phyloP scores from a whole-genome alignment of 2,113 vertebrate species.

The Lophotis ruficrista region DNA sequence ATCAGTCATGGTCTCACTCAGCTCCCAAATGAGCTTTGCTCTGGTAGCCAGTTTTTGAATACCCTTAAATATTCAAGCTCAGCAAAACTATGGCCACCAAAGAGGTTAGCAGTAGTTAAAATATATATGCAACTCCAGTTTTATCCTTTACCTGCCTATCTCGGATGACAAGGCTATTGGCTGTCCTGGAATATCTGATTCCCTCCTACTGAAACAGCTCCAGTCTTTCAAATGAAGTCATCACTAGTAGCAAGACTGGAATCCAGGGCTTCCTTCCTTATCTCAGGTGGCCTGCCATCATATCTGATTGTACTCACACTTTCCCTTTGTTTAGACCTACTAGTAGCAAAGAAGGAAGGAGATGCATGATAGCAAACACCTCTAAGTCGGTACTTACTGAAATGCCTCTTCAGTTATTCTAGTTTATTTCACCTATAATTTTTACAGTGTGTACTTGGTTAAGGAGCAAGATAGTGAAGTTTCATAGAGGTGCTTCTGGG shows the following conservation, averaged over 20 bases:
- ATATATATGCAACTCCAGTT: not conserved
- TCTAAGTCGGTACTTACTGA: not conserved
- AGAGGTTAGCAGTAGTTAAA: not conserved
- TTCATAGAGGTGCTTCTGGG: not conserved
- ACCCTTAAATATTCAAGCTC: not conserved
- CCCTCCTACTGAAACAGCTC: not conserved
- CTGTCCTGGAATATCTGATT: not conserved
- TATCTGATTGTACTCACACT: not conserved
- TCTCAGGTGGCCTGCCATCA: not conserved
- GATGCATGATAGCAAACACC: not conserved
- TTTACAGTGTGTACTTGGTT: not conserved
- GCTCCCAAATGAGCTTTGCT: not conserved
- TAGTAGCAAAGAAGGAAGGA: not conserved
- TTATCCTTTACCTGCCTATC: not conserved
- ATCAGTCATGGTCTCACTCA: not conserved
- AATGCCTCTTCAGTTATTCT: not conserved
- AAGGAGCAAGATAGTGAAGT: not conserved
- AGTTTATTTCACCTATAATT: not conserved
- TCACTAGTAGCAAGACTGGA: not conserved
- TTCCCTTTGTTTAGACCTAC: not conserved
- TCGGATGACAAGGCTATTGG: not conserved
- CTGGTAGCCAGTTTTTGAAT: not conserved
- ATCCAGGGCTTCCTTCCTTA: not conserved
- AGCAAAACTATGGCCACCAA: not conserved
- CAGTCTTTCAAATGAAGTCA: not conserved